phyloP scores from a whole-genome alignment of 2,113 vertebrate genomes.

The Raja brachyura region DNA sequence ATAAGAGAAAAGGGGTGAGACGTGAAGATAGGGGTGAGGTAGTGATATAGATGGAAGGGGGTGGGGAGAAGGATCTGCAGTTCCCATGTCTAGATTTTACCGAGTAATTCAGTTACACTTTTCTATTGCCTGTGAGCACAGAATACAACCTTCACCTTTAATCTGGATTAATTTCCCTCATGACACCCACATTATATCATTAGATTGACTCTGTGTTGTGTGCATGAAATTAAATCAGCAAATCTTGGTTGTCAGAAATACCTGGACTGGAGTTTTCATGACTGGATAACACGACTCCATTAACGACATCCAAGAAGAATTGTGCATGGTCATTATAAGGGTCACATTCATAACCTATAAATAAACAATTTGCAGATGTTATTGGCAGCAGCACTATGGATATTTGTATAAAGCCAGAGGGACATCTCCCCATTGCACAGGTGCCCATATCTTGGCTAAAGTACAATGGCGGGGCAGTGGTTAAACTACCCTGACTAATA shows the following conservation, averaged over 20 bases:
- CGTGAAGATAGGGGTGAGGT: too few species aligned
- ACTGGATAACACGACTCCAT: constrained; percentile 48
- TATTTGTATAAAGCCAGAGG: neutral
- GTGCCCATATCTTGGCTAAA: too few species aligned
- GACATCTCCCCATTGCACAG: too few species aligned
- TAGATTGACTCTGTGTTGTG: neutral
- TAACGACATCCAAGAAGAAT: constrained; percentile 67
- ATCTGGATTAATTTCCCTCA: neutral
- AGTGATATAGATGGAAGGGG: too few species aligned
- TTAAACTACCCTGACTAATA: too few species aligned
- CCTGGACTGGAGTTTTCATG: neutral
- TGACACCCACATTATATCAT: neutral
- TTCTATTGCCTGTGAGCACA: neutral
- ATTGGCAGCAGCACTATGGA: too few species aligned
- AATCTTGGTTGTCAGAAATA: neutral
- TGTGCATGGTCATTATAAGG: constrained; percentile 64
- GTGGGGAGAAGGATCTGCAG: neutral
- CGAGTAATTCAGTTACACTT: neutral
- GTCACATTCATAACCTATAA: constrained; percentile 60
- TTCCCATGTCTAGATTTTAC: neutral
- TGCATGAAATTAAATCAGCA: neutral
- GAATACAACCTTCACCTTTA: neutral
- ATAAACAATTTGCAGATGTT: neutral
- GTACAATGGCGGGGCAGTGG: too few species aligned
- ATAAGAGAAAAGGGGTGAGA: too few species aligned